Conservation (phyloP, 2,113 vertebrate genomes). For the Chamaetylas fuelleborni region DNA sequence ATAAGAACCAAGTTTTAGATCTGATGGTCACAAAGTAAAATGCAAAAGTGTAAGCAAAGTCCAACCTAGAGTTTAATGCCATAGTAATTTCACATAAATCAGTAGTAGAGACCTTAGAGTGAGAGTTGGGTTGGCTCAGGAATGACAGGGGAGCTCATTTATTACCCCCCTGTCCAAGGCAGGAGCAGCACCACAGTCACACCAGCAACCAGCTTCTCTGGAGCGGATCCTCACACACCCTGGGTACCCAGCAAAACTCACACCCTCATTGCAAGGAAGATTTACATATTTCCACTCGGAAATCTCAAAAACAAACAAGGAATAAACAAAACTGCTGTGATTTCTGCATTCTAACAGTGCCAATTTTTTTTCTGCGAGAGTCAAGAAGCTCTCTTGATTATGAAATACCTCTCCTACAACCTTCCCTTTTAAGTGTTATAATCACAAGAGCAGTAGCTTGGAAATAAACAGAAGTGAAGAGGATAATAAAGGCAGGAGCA, state of each 20-base stretch:
- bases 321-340: background rate
- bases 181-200: fast-evolving
- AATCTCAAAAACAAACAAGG: background rate
- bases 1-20: background rate
- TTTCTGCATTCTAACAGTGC: background rate
- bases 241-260: background rate
- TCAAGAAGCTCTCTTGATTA: background rate
- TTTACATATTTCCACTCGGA: background rate
- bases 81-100: background rate
- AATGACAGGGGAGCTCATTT: background rate
- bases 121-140: background rate
- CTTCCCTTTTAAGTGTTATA: background rate
- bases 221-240: fast-evolving
- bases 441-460: background rate
- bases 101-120: background rate
- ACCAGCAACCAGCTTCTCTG: background rate
- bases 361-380: background rate
- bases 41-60: background rate
- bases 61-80: background rate
- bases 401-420: background rate
- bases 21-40: background rate
- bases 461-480: conserved; percentile 35
- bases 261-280: background rate
- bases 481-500: background rate
- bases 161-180: background rate